Evolutionary conservation across 2,113 vertebrate genomes (phyloP), one percentile per base, ranked within the genome.

Genomic region (Rana temporaria): DNA sequence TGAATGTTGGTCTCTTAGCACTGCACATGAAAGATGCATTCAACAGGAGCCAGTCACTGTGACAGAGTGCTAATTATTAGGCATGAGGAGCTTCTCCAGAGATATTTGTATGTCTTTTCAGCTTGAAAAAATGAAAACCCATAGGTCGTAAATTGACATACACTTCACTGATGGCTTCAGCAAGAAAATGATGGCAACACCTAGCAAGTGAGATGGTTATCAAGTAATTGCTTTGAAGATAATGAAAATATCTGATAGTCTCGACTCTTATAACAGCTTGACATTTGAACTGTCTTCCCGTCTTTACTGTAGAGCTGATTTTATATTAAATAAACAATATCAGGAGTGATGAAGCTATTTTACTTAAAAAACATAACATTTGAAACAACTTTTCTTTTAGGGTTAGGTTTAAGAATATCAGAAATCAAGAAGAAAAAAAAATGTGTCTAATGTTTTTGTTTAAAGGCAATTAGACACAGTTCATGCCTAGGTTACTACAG

Each of bases 71-170:
- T 78, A 84, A 84, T 80, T 38, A 84, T 34, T 55, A 78, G 64
- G 79, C 72, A 75, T 78, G 71, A 76, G 64, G 71, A 83, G 81
- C 63, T 83, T 60, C 81, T 83, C 72, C 72, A 83, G 22, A 83
- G 30, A 83, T 83, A 83, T 83, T 83, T 83, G 81, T 68, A 68
- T 82, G 57, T 64, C 64, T 68, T 76, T 83, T 67, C 55, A 83
- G 53, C 42, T 53, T 22, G 32, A 38, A 76, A 30, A 83, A 76
- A 73, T 20, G 19, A 66, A 76, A 83, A 76, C 72, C 71, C 71
- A 83, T 72, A 57, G 70, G 24, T 60, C 52, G 32, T 48, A 59
- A 67, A 75, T 60, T 76, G 53, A 76, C 63, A 76, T 67, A 76
- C 72, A 83, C 72, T 83, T 83, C 62, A 83, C 63, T 69, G 81